Evolutionary conservation across 2,797 vertebrate genomes (phyloP).

Genomic region (Sarcoramphus papa): DNA sequence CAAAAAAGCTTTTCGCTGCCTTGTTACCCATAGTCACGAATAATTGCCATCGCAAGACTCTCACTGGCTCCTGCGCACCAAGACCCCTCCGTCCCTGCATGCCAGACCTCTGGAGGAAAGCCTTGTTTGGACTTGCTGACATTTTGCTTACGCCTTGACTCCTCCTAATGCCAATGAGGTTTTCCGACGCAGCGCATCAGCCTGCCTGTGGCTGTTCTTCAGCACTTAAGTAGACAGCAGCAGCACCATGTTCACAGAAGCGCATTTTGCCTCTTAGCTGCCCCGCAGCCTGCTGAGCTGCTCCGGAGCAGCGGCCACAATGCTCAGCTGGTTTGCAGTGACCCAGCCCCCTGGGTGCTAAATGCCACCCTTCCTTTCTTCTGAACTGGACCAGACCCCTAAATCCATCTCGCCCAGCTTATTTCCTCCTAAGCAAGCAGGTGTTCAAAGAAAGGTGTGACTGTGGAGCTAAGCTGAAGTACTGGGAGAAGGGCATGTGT

Average conservation of each 20-base stretch:
- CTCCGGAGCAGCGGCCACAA: fast-evolving
- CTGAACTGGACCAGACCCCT: neutral
- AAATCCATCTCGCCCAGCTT: neutral
- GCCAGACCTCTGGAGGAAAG: neutral
- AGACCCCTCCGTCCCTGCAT: neutral
- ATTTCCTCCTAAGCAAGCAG: neutral
- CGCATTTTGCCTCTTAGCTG: neutral
- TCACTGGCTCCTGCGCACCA: neutral
- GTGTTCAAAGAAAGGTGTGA: neutral
- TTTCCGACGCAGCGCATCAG: neutral
- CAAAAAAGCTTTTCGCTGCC: neutral
- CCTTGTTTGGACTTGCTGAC: neutral
- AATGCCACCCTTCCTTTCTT: neutral
- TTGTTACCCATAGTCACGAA: neutral
- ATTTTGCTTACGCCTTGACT: neutral
- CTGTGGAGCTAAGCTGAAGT: neutral
- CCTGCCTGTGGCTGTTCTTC: neutral
- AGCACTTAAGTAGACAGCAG: neutral
- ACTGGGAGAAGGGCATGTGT: neutral
- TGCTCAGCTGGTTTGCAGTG: neutral
- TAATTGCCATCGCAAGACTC: fast-evolving
- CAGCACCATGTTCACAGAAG: neutral
- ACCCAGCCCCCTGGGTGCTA: neutral
- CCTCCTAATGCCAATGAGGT: neutral
- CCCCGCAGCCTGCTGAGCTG: neutral